Evolutionary conservation across 2,113 vertebrate genomes (phyloP).

Genomic region (Struthio camelus): DNA sequence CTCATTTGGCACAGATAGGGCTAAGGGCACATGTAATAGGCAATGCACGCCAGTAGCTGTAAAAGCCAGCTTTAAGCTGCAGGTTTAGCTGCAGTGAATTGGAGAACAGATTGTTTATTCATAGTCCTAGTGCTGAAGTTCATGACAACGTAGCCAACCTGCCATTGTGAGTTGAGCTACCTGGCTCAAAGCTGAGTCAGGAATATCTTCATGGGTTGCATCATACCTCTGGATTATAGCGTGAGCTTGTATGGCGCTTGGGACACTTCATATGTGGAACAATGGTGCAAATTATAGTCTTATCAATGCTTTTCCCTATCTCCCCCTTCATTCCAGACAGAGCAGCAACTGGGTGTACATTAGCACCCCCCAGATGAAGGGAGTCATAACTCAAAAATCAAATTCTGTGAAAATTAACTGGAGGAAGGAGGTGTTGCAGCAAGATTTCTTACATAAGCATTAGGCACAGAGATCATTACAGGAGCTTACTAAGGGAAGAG

Average conservation of each 20-base stretch:
- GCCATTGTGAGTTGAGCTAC: not conserved
- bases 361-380: not conserved
- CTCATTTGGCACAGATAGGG: not conserved
- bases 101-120: not conserved
- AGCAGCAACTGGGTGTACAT: not conserved
- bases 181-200: not conserved
- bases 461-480: not conserved
- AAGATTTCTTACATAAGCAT: not conserved
- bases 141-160: no score
- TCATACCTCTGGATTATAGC: not conserved
- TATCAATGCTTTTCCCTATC: not conserved
- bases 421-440: not conserved
- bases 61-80: not conserved
- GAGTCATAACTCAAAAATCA: not conserved
- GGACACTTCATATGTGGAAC: not conserved
- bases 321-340: not conserved
- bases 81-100: not conserved
- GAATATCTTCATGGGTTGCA: not conserved
- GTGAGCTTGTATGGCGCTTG: not conserved
- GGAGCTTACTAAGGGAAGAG: not conserved
- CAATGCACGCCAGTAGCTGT: not conserved
- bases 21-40: not conserved
- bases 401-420: not conserved
- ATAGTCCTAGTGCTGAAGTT: not conserved
- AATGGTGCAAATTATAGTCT: not conserved